phyloP scores from a whole-genome alignment of 2,113 vertebrate genomes.

The Macaca fascicularis region T2T-MFA8v1.1 NC_088381.1:116409001-116409500 shows the following conservation, averaged over 20 bases:
- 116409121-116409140: not conserved
- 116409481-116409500: not conserved
- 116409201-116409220: not conserved
- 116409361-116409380: slow-evolving; percentile 16
- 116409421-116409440: slow-evolving; percentile 16
- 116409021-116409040: not conserved
- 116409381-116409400: not conserved
- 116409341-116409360: not conserved
- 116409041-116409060: not conserved
- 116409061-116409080: slow-evolving; percentile 11
- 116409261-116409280: not conserved
- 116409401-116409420: not conserved
- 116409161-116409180: not conserved
- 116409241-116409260: slow-evolving; percentile 10
- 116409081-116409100: not conserved
- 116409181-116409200: not conserved
- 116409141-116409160: not conserved
- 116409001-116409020: not conserved
- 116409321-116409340: not conserved
- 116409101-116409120: not conserved
- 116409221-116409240: not conserved
- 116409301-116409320: not conserved
- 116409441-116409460: not conserved
- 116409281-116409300: not conserved
- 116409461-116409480: not conserved